Base-by-base conservation (phyloP, 2,888 invertebrate species). In the Platerodrilus igneus region DNA sequence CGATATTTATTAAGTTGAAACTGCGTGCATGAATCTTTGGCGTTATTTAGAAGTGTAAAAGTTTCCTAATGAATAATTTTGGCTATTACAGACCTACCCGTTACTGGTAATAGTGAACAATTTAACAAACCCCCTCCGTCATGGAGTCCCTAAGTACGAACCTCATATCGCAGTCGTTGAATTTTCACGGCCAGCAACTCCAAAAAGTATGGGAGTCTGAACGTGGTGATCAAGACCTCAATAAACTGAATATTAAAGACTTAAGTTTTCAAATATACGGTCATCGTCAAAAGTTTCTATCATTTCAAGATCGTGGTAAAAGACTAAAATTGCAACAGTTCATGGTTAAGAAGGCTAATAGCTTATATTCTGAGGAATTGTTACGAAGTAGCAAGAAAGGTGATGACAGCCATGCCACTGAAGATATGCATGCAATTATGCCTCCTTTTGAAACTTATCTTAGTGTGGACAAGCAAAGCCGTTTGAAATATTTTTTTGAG, bases 201-300 rank as follows among this genome's bases (percentile, higher is more conserved):
- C 87, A 86, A 69, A 90, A 89, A 71, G 78, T 87, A 55, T 89
- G 89, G 88, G 89, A 89, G 63, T 78, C 81, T 16, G 89, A 89
- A 63, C 78, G 84, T 57, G 86, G 87, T 41, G 83, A 85, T 58
- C 81, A 79, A 35, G 86, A 87, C 62, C 69, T 89, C 43, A 57
- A 74, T 14, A 78, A 80, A 62, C 60, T 68, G 25, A 74, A 74
- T 62, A 71, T 84, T 48, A 74, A 75, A 59, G 76, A 75, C 47
- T 66, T 77, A 27, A 85, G 81, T 66, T 89, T 81, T 62, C 79
- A 81, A 29, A 76, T 85, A 31, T 88, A 87, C 65, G 81, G 81
- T 58, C 80, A 84, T 46, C 75, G 89, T 15, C 86, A 87, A 59
- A 88, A 87, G 63, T 81, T 81, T 54, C 74, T 89, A 22, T 82